phyloP scores from a whole-genome alignment of 2,888 invertebrate species.

The Trissonchulus sp. region DNA sequence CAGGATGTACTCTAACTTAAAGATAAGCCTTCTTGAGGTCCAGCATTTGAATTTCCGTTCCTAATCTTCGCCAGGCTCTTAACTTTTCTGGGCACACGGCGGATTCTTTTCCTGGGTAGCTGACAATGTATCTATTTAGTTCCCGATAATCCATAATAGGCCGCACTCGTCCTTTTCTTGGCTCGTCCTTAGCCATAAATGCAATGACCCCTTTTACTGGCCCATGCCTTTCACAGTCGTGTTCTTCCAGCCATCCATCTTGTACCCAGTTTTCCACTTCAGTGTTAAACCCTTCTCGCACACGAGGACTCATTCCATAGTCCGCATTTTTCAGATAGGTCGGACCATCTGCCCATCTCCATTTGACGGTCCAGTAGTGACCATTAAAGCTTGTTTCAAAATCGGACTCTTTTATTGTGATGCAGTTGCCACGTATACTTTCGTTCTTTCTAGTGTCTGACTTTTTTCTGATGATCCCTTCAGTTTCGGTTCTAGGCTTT shows the following conservation, averaged over 20 bases:
- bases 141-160: too few species aligned
- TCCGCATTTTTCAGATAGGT: neutral
- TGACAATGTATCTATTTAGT: neutral
- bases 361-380: neutral
- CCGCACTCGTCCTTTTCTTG: too few species aligned
- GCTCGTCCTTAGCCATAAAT: too few species aligned
- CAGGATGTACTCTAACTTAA: neutral
- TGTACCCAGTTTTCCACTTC: neutral
- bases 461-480: too few species aligned
- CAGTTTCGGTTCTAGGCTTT: too few species aligned
- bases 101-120: too few species aligned
- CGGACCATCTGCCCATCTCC: neutral
- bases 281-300: neutral
- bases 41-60: neutral
- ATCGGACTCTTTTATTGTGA: too few species aligned
- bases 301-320: neutral
- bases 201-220: neutral
- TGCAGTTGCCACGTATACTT: too few species aligned
- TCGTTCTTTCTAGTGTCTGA: too few species aligned
- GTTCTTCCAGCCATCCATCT: slow-evolving; percentile 1
- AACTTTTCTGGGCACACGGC: neutral
- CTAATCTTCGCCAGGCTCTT: neutral
- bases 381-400: slow-evolving; percentile 3
- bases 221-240: neutral
- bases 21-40: neutral